A percentile compares a stretch with the other conserved stretches of the same genome.
phyloP scores from a whole-genome alignment of 2,888 invertebrate species.

The Chrysodeixis includens region DNA sequence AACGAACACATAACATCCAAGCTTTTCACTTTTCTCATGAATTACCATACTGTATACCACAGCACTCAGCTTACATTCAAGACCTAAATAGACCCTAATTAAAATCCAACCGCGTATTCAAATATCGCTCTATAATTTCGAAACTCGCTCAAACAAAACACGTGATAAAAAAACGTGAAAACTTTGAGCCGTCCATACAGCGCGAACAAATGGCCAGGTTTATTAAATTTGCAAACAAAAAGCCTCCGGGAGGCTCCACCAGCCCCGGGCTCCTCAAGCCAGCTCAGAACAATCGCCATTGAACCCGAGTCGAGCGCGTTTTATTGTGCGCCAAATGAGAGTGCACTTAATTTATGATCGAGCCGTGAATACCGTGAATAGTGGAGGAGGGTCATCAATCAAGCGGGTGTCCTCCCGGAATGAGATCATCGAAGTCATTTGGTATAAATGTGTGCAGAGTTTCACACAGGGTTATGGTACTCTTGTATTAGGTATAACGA shows the following conservation, averaged over 20 bases:
- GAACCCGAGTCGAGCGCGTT: constrained; percentile 53
- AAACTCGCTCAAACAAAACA: constrained; percentile 20
- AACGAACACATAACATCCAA: too few relatives aligned
- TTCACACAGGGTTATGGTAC: background rate
- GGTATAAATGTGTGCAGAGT: constrained; percentile 24
- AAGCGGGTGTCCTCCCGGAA: constrained; percentile 42
- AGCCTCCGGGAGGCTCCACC: constrained; percentile 31
- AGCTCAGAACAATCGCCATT: constrained; percentile 62
- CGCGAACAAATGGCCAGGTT: constrained; percentile 52
- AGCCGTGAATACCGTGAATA: constrained; percentile 62
- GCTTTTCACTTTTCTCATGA: too few relatives aligned
- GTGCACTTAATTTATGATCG: constrained; percentile 74
- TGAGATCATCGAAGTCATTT: constrained; percentile 53
- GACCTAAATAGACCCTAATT: background rate
- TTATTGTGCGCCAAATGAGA: constrained; percentile 61
- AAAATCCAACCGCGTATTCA: background rate
- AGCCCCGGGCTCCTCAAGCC: constrained; percentile 18
- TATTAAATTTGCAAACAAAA: constrained; percentile 60
- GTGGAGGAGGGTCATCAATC: constrained; percentile 68
- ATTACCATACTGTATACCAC: too few relatives aligned
- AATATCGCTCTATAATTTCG: background rate
- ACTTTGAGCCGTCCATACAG: constrained; percentile 54
- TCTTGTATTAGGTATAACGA: background rate
- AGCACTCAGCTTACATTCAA: background rate
- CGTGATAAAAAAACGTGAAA: constrained; percentile 38